These are phyloP conservation scores for Oncopodura yosiiana DNA, from an alignment of 1,140 invertebrate species.

Conservation along the genomic window DNA sequence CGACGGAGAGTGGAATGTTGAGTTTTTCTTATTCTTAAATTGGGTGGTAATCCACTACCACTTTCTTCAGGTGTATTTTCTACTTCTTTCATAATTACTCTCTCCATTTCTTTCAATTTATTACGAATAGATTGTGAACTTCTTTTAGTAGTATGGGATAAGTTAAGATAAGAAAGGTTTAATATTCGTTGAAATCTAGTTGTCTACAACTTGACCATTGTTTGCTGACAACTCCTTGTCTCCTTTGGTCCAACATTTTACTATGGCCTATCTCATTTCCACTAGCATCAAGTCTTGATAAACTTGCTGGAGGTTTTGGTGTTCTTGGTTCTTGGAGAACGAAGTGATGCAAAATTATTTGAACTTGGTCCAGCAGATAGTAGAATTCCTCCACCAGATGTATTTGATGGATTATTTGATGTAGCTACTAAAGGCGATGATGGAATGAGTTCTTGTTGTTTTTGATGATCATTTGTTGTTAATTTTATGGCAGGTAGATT, in stretches of 20 bases:
- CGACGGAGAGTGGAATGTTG: slow-evolving; percentile 50
- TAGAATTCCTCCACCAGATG: no score
- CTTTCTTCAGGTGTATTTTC: slow-evolving; percentile 35
- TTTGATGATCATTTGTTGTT: slow-evolving; percentile 6
- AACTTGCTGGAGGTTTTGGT: slow-evolving; percentile 67
- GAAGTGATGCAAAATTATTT: background rate
- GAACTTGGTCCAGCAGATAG: slow-evolving; percentile 3
- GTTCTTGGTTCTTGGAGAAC: slow-evolving; percentile 75
- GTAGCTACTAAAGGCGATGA: no score
- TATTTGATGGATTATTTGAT: no score
- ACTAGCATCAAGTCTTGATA: slow-evolving; percentile 13
- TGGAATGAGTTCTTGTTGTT: slow-evolving; percentile 7
- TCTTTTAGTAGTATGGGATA: no score
- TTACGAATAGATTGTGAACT: no score
- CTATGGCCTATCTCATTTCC: slow-evolving; percentile 59
- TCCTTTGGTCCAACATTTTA: slow-evolving; percentile 75
- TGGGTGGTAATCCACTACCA: slow-evolving; percentile 49
- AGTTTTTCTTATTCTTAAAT: slow-evolving; percentile 55
- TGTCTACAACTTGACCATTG: no score
- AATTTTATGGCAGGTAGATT: slow-evolving; percentile 10
- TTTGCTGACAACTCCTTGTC: slow-evolving; percentile 87
- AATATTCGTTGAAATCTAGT: no score
- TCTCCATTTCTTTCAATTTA: slow-evolving; percentile 33
- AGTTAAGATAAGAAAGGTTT: no score
- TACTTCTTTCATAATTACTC: slow-evolving; percentile 54